These are phyloP conservation scores for Sebastes fasciatus DNA, from an alignment of 2,113 vertebrate genomes.

Conservation along the genomic window DNA sequence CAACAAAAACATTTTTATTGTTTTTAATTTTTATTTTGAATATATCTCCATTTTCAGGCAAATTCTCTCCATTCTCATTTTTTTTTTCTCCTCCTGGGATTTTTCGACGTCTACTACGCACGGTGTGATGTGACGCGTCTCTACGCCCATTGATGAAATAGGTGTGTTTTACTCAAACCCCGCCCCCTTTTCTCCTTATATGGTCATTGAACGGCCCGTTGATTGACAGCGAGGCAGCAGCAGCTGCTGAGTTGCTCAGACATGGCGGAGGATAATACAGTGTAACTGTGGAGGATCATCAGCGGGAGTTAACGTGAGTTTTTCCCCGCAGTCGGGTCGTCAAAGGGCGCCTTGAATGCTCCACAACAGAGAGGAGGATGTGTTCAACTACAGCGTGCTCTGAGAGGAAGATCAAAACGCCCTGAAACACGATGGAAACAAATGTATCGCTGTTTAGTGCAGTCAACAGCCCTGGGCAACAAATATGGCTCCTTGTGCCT, in stretches of 20 bases:
- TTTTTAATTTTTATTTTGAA: background rate
- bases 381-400: conserved; percentile 48
- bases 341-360: conserved; percentile 61
- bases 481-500: conserved; percentile 91
- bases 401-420: conserved; percentile 60
- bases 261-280: conserved; percentile 88
- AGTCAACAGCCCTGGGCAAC: conserved; percentile 89
- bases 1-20: background rate
- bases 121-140: conserved; percentile 14
- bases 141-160: conserved; percentile 79
- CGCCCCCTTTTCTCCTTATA: conserved; percentile 81
- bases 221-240: conserved; percentile 85
- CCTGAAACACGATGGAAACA: conserved; percentile 68
- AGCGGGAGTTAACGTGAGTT: conserved; percentile 83
- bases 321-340: conserved; percentile 70
- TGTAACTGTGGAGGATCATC: conserved; percentile 77
- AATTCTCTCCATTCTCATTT: conserved; percentile 63
- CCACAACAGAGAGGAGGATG: conserved; percentile 60
- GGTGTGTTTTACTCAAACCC: conserved; percentile 59
- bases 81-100: conserved; percentile 53
- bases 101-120: conserved; percentile 65
- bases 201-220: conserved; percentile 76
- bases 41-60: conserved; percentile 40
- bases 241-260: conserved; percentile 88
- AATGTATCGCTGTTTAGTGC: conserved; percentile 87